Evolutionary conservation across 2,888 invertebrate genomes (phyloP).

Genomic region (Eutolmus rufibarbis): DNA sequence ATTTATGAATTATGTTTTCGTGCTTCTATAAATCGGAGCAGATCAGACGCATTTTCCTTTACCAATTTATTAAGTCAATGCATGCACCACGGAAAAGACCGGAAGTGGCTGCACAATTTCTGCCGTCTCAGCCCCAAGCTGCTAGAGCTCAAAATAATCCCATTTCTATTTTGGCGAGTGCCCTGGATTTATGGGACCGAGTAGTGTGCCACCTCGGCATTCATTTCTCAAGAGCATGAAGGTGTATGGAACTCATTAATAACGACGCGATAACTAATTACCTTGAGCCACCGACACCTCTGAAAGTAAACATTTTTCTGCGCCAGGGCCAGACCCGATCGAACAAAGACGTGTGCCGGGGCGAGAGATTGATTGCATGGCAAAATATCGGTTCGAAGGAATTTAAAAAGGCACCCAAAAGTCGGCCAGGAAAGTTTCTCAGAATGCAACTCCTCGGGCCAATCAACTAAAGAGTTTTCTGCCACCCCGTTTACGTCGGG

Average conservation of each 20-base stretch:
- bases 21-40: neutral
- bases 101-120: neutral
- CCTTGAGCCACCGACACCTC: neutral
- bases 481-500: neutral
- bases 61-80: neutral
- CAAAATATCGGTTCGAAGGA: neutral
- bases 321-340: neutral
- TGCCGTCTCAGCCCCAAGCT: neutral
- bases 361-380: neutral
- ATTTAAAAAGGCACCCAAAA: neutral
- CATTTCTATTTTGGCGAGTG: neutral
- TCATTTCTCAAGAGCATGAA: neutral
- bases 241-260: neutral
- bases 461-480: neutral
- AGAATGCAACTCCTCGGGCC: neutral
- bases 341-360: neutral
- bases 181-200: neutral
- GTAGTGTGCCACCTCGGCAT: neutral
- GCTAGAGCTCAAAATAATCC: neutral
- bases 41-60: neutral
- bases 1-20: too few species aligned
- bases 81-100: neutral
- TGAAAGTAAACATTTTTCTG: neutral
- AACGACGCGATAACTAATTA: neutral
- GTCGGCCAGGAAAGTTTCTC: neutral